phyloP scores from a whole-genome alignment of 1,140 invertebrate species.

The Hylyphantes graminicola region DNA sequence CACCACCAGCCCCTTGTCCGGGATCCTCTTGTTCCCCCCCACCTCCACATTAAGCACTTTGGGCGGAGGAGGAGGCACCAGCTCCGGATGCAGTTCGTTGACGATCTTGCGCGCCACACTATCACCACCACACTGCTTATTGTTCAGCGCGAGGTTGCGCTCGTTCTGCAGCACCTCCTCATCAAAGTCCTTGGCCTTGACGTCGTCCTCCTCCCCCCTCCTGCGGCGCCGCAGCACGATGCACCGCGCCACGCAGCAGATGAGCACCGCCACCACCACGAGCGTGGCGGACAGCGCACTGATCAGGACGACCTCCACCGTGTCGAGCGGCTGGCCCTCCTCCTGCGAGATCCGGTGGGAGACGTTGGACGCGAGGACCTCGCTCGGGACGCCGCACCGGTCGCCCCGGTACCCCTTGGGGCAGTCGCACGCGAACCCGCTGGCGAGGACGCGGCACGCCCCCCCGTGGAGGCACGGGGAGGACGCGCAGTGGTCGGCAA shows the following conservation, averaged over 20 bases:
- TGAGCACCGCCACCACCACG: constrained; percentile 16
- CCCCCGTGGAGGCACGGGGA: constrained; percentile 76
- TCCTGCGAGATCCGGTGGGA: constrained; percentile 47
- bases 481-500: constrained; percentile 73
- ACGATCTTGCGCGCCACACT: constrained; percentile 47
- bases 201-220: not conserved
- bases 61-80: constrained; percentile 19
- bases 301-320: constrained; percentile 24
- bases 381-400: constrained; percentile 86
- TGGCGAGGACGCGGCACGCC: constrained; percentile 69
- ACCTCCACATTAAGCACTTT: constrained; percentile 57
- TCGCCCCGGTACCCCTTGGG: constrained; percentile 88
- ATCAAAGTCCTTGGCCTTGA: constrained; percentile 18
- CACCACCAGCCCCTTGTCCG: constrained; percentile 43
- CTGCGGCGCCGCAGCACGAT: not conserved
- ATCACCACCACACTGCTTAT: constrained; percentile 29
- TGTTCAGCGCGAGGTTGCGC: constrained; percentile 42
- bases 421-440: constrained; percentile 71
- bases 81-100: constrained; percentile 39
- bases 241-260: constrained; percentile 16
- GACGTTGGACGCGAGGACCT: constrained; percentile 79
- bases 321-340: not conserved
- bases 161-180: constrained; percentile 50
- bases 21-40: constrained; percentile 30
- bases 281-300: constrained; percentile 4